A percentile compares a stretch with the other conserved stretches of the same genome.
phyloP scores from a whole-genome alignment of 2,113 vertebrate species.

The Semicossyphus pulcher region DNA sequence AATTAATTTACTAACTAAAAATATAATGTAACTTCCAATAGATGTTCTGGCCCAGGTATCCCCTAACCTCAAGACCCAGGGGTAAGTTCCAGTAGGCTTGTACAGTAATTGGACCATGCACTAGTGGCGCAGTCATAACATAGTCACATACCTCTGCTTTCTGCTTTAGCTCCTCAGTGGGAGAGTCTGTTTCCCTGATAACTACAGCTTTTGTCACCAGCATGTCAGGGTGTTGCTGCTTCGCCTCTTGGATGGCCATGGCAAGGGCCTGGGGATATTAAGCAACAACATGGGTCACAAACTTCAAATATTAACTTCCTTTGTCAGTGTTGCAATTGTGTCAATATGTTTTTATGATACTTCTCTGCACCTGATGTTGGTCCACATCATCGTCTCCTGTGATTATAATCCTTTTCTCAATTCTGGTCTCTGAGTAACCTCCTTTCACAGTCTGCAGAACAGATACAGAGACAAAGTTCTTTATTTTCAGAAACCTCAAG shows the following conservation, averaged over 20 bases:
- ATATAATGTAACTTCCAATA: no score
- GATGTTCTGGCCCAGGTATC: no score
- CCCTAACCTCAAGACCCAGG: no score
- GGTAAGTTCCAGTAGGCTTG: no score
- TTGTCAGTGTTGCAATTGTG: rapidly evolving
- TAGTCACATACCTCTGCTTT: conserved; percentile 86
- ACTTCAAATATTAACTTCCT: neutral
- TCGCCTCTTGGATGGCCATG: conserved; percentile 98
- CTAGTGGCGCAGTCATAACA: neutral
- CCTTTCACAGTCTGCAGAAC: conserved; percentile 94
- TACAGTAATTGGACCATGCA: no score
- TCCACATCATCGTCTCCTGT: conserved; percentile 98
- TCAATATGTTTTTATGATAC: neutral
- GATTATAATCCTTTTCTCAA: conserved; percentile 98
- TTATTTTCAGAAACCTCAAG: neutral
- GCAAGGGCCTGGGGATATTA: conserved; percentile 88
- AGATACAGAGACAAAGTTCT: neutral
- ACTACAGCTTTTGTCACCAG: conserved; percentile 99
- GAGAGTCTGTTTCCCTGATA: conserved; percentile 97
- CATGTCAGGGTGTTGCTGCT: conserved; percentile 98
- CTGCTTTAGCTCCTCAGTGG: conserved; percentile 91
- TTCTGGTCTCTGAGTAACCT: conserved; percentile 97
- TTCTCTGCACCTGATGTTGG: conserved; percentile 93
- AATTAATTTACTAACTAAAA: no score
- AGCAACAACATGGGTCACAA: neutral